A percentile compares a stretch with the other conserved stretches of the same genome.
Conservation (phyloP, 2,888 invertebrate genomes). For the Leptopilina drosophilae region DNA sequence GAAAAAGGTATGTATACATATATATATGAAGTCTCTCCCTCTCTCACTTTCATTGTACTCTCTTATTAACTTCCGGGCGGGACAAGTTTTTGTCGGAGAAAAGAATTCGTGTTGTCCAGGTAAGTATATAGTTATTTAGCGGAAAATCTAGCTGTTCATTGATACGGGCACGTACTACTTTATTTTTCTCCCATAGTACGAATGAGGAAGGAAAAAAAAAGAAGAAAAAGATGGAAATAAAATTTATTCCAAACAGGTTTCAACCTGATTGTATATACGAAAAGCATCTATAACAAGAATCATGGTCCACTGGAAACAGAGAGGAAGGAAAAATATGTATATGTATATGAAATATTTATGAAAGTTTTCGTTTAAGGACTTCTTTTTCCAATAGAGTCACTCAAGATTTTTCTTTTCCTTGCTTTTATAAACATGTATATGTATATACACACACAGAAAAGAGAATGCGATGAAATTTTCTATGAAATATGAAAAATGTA, state of each 20-base stretch:
- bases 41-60: conserved; percentile 2
- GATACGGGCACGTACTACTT: conserved; percentile 37
- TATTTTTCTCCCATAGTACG: conserved; percentile 1
- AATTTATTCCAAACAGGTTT: conserved; percentile 38
- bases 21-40: not conserved
- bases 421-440: too few species aligned
- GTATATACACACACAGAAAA: too few species aligned
- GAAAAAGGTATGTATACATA: not conserved
- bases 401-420: not conserved
- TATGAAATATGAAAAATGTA: too few species aligned
- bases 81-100: conserved; percentile 30
- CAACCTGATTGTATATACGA: conserved; percentile 30
- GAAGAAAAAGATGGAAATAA: conserved; percentile 27
- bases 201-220: not conserved
- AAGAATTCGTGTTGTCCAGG: conserved; percentile 17
- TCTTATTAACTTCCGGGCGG: conserved; percentile 34
- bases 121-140: conserved; percentile 36
- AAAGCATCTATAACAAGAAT: conserved; percentile 14
- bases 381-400: not conserved
- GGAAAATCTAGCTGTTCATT: conserved; percentile 38
- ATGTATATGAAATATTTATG: conserved; percentile 20
- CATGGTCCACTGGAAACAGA: conserved; percentile 20
- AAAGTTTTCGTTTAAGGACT: conserved; percentile 10
- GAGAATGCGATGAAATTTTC: too few species aligned
- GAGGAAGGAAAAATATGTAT: conserved; percentile 11